Percentiles rank a stretch among this genome's conserved stretches.
Evolutionary conservation across 2,888 invertebrate genomes (phyloP).

Genomic region (Lamellibrachia columna): DNA sequence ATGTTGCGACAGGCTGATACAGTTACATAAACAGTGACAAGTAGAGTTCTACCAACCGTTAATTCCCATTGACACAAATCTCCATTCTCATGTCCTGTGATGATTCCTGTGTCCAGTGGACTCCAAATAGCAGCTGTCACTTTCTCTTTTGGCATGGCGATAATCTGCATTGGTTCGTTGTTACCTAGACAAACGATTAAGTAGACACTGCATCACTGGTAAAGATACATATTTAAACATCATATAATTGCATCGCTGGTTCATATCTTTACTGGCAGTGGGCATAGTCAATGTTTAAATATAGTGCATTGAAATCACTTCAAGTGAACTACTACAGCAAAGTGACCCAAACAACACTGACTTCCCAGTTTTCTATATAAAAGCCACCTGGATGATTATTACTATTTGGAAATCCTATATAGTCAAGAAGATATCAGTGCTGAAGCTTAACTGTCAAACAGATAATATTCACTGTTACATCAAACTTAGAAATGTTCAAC

Average conservation of each 20-base stretch:
- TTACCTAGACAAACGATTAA: conserved; percentile 63
- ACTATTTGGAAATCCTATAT: too few relatives aligned
- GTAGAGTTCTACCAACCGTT: conserved; percentile 47
- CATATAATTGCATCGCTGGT: background rate
- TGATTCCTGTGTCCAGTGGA: conserved; percentile 75
- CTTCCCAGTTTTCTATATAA: too few relatives aligned
- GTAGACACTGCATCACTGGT: conserved; percentile 16
- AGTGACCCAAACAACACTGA: too few relatives aligned
- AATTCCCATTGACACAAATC: conserved; percentile 93
- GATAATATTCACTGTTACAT: too few relatives aligned
- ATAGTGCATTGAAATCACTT: background rate
- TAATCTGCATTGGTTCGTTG: conserved; percentile 79
- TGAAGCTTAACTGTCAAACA: too few relatives aligned
- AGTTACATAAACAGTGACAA: background rate
- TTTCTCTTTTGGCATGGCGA: conserved; percentile 78
- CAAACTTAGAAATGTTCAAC: too few relatives aligned
- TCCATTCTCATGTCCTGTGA: conserved; percentile 86
- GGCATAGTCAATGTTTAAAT: background rate
- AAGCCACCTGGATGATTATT: too few relatives aligned
- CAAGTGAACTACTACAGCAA: background rate
- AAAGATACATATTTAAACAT: conserved; percentile 24
- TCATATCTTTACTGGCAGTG: background rate
- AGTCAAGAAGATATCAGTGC: too few relatives aligned
- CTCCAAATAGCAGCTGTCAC: conserved; percentile 96
- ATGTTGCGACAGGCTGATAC: background rate